A percentile compares a stretch with the other conserved stretches of the same genome.
These are phyloP conservation scores for Heliconius nattereri DNA, from an alignment of 1,140 invertebrate genomes.

Conservation along the genomic window DNA sequence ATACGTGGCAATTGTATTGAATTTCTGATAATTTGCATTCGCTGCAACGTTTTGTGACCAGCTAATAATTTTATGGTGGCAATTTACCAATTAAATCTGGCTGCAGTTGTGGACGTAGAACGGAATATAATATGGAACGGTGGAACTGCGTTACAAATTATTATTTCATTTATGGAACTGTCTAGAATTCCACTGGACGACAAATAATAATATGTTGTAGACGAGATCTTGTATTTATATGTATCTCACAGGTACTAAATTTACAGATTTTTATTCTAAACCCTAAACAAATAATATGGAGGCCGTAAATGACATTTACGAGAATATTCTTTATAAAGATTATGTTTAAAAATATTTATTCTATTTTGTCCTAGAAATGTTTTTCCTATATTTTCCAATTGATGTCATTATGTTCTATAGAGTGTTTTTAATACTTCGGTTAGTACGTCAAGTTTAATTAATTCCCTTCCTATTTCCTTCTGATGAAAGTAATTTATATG, in stretches of 20 bases:
- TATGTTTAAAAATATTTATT: too few relatives aligned
- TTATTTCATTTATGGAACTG: background rate
- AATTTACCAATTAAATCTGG: constrained; percentile 43
- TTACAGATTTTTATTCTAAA: too few relatives aligned
- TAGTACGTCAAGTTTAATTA: background rate
- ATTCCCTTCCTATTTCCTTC: background rate
- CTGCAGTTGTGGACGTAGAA: constrained; percentile 29
- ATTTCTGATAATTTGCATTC: constrained; percentile 46
- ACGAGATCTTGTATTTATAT: too few relatives aligned
- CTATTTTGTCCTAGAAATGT: background rate
- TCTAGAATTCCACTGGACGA: background rate
- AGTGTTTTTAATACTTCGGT: background rate
- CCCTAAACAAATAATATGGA: too few relatives aligned
- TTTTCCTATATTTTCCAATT: background rate
- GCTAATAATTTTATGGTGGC: constrained; percentile 45
- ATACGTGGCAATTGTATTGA: constrained; percentile 41
- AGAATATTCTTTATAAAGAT: too few relatives aligned
- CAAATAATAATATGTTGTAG: too few relatives aligned
- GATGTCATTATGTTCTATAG: background rate
- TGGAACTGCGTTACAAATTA: background rate
- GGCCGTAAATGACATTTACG: too few relatives aligned
- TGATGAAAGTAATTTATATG: background rate
- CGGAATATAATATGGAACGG: constrained; percentile 9
- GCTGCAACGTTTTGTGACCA: constrained; percentile 42
- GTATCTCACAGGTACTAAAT: too few relatives aligned